These are phyloP conservation scores for Acanthosepion pharaonis DNA, from an alignment of 2,888 invertebrate genomes.

Conservation along the genomic window DNA sequence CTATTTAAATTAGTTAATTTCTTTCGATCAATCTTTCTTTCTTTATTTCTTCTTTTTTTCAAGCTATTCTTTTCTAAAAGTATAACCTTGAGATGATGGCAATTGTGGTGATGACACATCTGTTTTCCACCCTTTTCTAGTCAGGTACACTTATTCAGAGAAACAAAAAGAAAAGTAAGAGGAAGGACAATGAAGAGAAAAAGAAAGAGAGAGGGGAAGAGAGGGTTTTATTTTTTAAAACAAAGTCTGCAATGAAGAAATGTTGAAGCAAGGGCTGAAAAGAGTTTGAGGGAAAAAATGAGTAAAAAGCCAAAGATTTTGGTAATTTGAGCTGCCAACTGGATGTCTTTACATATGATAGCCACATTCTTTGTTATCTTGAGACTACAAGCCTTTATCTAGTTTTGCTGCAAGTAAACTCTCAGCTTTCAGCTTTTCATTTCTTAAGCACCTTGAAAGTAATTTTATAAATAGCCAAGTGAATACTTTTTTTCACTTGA, in stretches of 20 bases:
- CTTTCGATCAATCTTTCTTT: not conserved
- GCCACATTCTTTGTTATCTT: constrained; percentile 22
- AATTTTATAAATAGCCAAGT: not conserved
- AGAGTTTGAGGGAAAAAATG: not conserved
- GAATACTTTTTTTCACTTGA: not conserved
- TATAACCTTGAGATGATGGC: not conserved
- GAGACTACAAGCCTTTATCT: not conserved
- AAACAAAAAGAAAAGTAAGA: not conserved
- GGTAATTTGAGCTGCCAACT: not conserved
- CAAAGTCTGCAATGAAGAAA: not conserved
- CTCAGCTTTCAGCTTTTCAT: not conserved
- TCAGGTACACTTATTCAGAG: not conserved
- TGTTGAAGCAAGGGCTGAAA: not conserved
- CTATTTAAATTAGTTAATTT: too few species aligned
- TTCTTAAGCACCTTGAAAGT: constrained; percentile 33
- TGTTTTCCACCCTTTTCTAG: not conserved
- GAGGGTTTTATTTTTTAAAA: not conserved
- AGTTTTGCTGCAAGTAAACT: not conserved
- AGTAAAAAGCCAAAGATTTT: not conserved
- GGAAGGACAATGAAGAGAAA: not conserved
- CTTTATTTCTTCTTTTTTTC: not conserved
- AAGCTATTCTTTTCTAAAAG: not conserved
- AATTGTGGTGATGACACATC: not conserved
- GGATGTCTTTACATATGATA: constrained; percentile 18
- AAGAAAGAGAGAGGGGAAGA: not conserved